Evolutionary conservation across 2,113 vertebrate genomes (phyloP).

Genomic region (Parus major): DNA sequence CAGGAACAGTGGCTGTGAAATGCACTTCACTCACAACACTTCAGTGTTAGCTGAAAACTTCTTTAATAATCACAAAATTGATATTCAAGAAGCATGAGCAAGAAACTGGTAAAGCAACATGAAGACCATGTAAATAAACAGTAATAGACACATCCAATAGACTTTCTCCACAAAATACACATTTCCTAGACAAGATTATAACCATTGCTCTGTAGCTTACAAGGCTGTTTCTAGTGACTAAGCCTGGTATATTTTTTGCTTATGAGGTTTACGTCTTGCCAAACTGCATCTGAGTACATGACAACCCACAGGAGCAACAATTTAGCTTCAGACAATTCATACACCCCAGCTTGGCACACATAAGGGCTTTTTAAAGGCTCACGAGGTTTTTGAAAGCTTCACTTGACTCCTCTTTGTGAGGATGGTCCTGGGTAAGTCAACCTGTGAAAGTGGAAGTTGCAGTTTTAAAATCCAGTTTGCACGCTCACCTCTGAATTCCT

Average conservation of each 20-base stretch:
- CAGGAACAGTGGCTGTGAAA: slow-evolving; percentile 36
- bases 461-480: background rate
- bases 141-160: fast-evolving
- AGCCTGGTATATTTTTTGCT: background rate
- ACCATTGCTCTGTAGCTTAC: background rate
- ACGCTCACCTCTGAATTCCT: fast-evolving
- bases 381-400: background rate
- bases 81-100: background rate
- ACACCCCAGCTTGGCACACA: background rate
- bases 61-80: background rate
- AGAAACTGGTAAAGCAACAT: background rate
- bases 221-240: background rate
- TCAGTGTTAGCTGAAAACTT: background rate
- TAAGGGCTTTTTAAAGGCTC: background rate
- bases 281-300: background rate
- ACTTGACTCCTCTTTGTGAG: background rate
- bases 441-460: background rate
- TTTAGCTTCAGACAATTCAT: background rate
- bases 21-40: background rate
- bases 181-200: background rate
- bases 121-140: background rate
- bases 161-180: background rate
- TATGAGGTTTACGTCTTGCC: background rate
- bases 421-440: background rate
- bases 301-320: background rate